Base-by-base conservation (phyloP, 2,888 invertebrate genomes). In the Auanema freiburgensis region DNA sequence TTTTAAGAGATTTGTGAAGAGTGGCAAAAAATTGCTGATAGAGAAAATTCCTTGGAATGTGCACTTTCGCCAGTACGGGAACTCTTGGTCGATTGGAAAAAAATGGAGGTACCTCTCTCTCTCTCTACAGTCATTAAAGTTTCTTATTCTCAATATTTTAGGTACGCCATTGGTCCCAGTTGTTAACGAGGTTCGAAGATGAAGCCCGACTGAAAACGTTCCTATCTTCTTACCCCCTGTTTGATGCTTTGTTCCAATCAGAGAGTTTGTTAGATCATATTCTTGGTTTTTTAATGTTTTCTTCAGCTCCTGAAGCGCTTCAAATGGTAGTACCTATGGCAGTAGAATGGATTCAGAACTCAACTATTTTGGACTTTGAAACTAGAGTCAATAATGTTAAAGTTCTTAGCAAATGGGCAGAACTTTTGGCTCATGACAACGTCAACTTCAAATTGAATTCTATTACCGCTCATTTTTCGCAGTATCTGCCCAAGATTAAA, bases 51-150 rank as follows among this genome's bases (percentile, higher is more conserved):
- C 69, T 86, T 99, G 79, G 54, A 66, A 14, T 88, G 89, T 0
- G 88, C 91, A 65, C 89, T 92, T n/a, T 85, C 89, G 33, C 88
- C 88, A 33, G 87, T 97, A 1, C 91, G 91, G 0, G 88, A 89
- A 67, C 90, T 91, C 81, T 91, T 98, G 56, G 89, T 95, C 53
- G 88, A 89, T 56, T 98, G 95, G 95, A 89, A 96, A 63, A 91
- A 91, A 84, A 79, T 81, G 81, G 80, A 80, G 52, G 76, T 75
- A 1, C n/a, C 25, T 18, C 54, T 67, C 42, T 50, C 72, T 18
- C 66, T 24, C 56, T 25, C 12, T 18, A 53, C 12, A 53, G 11
- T 10, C 10, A 14, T 51, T n/a, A n/a, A 56, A 23, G 1, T 14
- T 53, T 54, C n/a, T n/a, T n/a, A n/a, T n/a, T n/a, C n/a, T n/a